A percentile compares a stretch with the other conserved stretches of the same genome.
These are phyloP conservation scores for Caranx ignobilis DNA, from an alignment of 2,113 vertebrate genomes.

Conservation along the genomic window DNA sequence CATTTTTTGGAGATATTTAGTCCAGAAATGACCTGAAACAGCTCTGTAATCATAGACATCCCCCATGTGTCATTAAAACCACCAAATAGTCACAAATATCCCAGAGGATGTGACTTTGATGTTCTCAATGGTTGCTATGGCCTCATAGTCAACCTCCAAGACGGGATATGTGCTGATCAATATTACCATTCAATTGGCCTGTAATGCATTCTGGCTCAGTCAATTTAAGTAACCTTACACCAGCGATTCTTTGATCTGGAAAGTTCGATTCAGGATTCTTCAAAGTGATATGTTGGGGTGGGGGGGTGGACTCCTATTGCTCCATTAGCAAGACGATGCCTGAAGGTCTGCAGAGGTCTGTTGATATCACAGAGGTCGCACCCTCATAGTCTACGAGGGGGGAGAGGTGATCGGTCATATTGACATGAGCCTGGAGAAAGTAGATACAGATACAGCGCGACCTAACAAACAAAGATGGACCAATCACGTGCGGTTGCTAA, in stretches of 20 bases:
- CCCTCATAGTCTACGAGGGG: slow-evolving; percentile 30
- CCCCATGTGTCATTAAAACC: neutral
- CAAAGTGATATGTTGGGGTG: neutral
- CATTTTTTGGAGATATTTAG: no score
- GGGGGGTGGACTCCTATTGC: neutral
- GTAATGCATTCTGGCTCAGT: slow-evolving; percentile 58
- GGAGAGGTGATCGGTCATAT: slow-evolving; percentile 34
- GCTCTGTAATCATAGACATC: neutral
- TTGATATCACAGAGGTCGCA: slow-evolving; percentile 42
- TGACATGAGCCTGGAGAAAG: slow-evolving; percentile 21
- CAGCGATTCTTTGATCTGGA: slow-evolving; percentile 50
- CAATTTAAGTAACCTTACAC: slow-evolving; percentile 58
- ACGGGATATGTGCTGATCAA: slow-evolving; percentile 47
- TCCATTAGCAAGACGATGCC: slow-evolving; percentile 40
- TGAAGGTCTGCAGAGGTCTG: slow-evolving; percentile 26
- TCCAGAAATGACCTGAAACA: neutral
- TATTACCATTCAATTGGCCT: slow-evolving; percentile 46
- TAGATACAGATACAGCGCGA: neutral
- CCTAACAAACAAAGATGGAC: slow-evolving; percentile 20
- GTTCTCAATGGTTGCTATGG: neutral
- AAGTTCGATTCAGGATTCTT: slow-evolving; percentile 50
- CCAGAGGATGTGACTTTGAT: neutral
- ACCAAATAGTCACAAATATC: neutral
- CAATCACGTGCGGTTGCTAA: slow-evolving; percentile 39
- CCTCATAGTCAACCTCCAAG: slow-evolving; percentile 4